phyloP scores from a whole-genome alignment of 2,888 invertebrate genomes.

The Strigamia maritima region DNA sequence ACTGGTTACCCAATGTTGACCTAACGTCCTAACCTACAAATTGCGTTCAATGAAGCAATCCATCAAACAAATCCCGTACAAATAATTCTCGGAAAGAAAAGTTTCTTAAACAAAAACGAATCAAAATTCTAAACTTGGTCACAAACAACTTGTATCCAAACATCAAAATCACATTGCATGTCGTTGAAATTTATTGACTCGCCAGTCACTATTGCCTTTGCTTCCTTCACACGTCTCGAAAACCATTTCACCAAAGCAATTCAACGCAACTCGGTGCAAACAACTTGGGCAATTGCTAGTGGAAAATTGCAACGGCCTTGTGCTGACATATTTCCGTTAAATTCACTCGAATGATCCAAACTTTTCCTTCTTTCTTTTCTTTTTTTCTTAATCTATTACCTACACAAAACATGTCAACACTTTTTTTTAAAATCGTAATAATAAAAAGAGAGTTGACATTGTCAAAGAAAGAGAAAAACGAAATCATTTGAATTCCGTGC shows the following conservation, averaged over 20 bases:
- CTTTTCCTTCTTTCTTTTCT: not conserved
- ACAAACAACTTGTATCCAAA: not conserved
- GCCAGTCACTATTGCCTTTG: slow-evolving; percentile 4
- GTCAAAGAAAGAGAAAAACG: not conserved
- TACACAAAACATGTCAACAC: not conserved
- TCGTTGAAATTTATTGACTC: slow-evolving; percentile 4
- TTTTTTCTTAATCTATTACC: not conserved
- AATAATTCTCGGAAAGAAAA: not conserved
- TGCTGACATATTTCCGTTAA: slow-evolving; percentile 4
- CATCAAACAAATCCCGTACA: not conserved
- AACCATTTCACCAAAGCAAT: not conserved
- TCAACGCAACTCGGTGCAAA: slow-evolving; percentile 4
- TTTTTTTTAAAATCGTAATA: not conserved
- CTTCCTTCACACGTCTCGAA: not conserved
- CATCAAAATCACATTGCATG: slow-evolving; percentile 4
- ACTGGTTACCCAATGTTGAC: not conserved
- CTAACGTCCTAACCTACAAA: not conserved
- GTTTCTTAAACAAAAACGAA: not conserved
- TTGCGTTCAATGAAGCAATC: not conserved
- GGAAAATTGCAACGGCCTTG: slow-evolving; percentile 4
- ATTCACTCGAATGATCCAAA: not conserved
- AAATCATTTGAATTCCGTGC: too few species aligned
- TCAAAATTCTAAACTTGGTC: not conserved
- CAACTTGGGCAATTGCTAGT: not conserved
- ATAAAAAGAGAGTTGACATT: not conserved